A percentile compares a stretch with the other conserved stretches of the same genome.
Evolutionary conservation across 1,140 invertebrate species (phyloP).

Genomic region (silkworm (Bombyx mori)): DNA sequence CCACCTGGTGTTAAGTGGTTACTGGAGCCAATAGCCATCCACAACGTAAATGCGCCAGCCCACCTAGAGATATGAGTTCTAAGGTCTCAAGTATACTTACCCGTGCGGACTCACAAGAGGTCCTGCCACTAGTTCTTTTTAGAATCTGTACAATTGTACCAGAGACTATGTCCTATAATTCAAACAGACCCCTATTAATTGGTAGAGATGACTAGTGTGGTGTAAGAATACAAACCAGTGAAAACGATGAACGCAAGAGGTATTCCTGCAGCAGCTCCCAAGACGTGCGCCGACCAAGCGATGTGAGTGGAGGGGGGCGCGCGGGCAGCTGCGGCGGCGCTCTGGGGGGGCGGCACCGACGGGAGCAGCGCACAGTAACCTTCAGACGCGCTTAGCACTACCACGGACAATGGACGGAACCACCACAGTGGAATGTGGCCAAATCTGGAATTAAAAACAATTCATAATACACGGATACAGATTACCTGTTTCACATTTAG

Average conservation of each 20-base stretch:
- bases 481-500: too few relatives aligned
- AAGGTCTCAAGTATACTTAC: too few relatives aligned
- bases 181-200: too few relatives aligned
- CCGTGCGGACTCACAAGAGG: too few relatives aligned
- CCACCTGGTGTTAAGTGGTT: too few relatives aligned
- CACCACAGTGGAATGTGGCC: conserved; percentile 55
- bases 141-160: too few relatives aligned
- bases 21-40: too few relatives aligned
- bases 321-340: conserved; percentile 47
- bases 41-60: too few relatives aligned
- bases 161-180: too few relatives aligned
- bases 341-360: conserved; percentile 60
- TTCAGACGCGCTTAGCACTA: conserved; percentile 68
- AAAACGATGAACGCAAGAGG: conserved; percentile 85
- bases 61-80: too few relatives aligned
- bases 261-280: conserved; percentile 84
- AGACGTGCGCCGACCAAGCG: conserved; percentile 85
- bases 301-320: conserved; percentile 60
- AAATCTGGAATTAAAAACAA: conserved; percentile 22
- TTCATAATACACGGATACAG: too few relatives aligned
- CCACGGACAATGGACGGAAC: conserved; percentile 69
- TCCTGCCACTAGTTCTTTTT: too few relatives aligned
- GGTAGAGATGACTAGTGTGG: not conserved
- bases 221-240: conserved; percentile 32
- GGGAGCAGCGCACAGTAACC: conserved; percentile 53